Percentiles rank a stretch among this genome's conserved stretches.
These are phyloP conservation scores for Phenganax subtilis DNA, from an alignment of 92 coral and sea anemone species.

Conservation along the genomic window DNA sequence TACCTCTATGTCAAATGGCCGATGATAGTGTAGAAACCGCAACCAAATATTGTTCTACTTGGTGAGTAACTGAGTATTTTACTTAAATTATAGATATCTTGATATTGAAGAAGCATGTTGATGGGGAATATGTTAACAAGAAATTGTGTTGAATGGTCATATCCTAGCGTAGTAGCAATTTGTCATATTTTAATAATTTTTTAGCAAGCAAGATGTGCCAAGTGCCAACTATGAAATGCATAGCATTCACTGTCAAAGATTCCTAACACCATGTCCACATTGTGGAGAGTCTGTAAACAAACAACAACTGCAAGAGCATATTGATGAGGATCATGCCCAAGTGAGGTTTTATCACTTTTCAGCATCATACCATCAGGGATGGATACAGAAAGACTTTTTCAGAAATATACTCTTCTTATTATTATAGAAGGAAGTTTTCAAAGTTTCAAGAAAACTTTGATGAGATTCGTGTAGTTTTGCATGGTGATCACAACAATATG, in stretches of 20 bases:
- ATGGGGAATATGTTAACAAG: not conserved
- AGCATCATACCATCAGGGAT: not conserved
- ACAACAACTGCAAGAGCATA: conserved; percentile 76
- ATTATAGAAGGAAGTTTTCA: too few relatives aligned
- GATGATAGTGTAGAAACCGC: conserved; percentile 36
- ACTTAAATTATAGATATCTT: too few relatives aligned
- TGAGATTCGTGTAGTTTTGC: too few relatives aligned
- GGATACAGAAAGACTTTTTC: too few relatives aligned
- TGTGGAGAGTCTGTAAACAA: conserved; percentile 81
- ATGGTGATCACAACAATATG: too few relatives aligned
- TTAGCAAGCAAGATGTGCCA: conserved; percentile 76
- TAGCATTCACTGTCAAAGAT: conserved; percentile 68
- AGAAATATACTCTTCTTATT: too few relatives aligned
- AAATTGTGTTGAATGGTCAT: not conserved
- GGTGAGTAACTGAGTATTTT: conserved; percentile 51
- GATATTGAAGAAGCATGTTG: not conserved
- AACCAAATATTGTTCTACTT: conserved; percentile 44
- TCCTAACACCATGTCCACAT: conserved; percentile 61
- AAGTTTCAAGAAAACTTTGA: too few relatives aligned
- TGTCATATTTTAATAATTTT: not conserved
- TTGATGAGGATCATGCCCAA: conserved; percentile 79
- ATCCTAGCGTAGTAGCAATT: not conserved
- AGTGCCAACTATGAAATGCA: conserved; percentile 81
- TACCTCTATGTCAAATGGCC: not conserved
- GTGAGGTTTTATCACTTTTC: conserved; percentile 33